Evolutionary conservation across 2,797 vertebrate genomes (phyloP).

Genomic region (Basileuterus tristriatus): DNA sequence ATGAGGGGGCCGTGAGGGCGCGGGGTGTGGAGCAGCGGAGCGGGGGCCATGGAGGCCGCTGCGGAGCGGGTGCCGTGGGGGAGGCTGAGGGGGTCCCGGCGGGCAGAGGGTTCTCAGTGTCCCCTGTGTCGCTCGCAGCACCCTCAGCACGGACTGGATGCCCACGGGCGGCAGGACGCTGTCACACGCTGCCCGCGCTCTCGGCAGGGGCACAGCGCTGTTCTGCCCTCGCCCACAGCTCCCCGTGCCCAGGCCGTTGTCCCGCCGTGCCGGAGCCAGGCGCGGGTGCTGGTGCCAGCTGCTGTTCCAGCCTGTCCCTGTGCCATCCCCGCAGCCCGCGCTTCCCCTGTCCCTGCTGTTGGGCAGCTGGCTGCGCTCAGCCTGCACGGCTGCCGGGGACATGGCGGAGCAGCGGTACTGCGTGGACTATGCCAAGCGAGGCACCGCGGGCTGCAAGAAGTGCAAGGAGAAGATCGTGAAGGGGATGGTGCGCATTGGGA

Average conservation of each 20-base stretch:
- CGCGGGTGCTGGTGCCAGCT: neutral
- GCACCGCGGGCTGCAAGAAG: slow-evolving; percentile 96
- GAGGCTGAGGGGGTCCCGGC: neutral
- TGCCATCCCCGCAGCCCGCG: neutral
- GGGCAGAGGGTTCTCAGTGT: neutral
- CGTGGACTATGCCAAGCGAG: slow-evolving; percentile 95
- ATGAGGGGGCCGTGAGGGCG: neutral
- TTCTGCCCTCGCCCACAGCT: neutral
- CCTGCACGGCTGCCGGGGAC: slow-evolving; percentile 33
- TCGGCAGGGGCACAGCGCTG: slow-evolving; percentile 29
- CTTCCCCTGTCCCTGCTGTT: neutral
- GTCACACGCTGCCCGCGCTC: slow-evolving; percentile 26
- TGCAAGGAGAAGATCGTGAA: slow-evolving; percentile 98
- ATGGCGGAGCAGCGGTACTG: slow-evolving; percentile 97
- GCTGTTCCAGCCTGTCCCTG: neutral
- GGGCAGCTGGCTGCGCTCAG: neutral
- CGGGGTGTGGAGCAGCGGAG: neutral
- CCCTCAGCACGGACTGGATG: slow-evolving; percentile 74
- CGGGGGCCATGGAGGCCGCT: neutral
- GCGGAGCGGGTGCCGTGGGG: no score
- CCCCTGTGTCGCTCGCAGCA: neutral
- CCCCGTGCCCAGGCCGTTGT: neutral
- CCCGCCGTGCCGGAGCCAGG: neutral
- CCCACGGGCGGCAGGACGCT: slow-evolving; percentile 48
- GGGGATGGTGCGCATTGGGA: slow-evolving; percentile 92